Percentiles rank a stretch among this genome's conserved stretches.
phyloP scores from a whole-genome alignment of 2,797 vertebrate species.

The Liparis tanakae region DNA sequence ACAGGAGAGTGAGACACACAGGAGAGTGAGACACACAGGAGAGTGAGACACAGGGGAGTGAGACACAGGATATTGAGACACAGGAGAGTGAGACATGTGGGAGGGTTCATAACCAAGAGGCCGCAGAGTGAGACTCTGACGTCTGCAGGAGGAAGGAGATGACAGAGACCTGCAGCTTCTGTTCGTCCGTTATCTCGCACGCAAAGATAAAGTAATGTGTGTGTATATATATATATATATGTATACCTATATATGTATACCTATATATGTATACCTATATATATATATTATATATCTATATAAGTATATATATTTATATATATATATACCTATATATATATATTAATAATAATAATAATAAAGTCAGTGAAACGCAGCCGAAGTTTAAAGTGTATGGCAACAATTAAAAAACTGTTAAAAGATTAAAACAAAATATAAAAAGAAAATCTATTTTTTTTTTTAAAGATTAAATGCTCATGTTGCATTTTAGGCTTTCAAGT shows the following conservation, averaged over 20 bases:
- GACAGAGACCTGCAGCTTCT: slow-evolving; percentile 45
- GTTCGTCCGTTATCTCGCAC: slow-evolving; percentile 41
- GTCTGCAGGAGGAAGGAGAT: slow-evolving; percentile 27
- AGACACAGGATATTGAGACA: no score
- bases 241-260: no score
- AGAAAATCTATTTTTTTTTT: background rate
- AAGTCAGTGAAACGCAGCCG: slow-evolving; percentile 2
- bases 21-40: background rate
- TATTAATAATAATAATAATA: no score
- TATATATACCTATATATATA: no score
- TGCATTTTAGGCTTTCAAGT: background rate
- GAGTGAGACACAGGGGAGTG: no score
- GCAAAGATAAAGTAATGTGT: slow-evolving; percentile 22
- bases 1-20: no score
- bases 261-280: no score
- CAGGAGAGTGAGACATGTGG: background rate
- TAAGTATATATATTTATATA: no score
- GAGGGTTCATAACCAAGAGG: background rate
- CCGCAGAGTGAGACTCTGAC: background rate
- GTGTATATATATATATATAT: no score
- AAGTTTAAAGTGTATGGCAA: background rate
- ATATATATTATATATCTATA: no score
- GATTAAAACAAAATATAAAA: background rate
- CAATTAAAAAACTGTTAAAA: background rate
- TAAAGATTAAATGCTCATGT: background rate